Conservation (phyloP, 37 sponge, comb jelly and placozoan genomes). For the Theonella swinhoei region DNA sequence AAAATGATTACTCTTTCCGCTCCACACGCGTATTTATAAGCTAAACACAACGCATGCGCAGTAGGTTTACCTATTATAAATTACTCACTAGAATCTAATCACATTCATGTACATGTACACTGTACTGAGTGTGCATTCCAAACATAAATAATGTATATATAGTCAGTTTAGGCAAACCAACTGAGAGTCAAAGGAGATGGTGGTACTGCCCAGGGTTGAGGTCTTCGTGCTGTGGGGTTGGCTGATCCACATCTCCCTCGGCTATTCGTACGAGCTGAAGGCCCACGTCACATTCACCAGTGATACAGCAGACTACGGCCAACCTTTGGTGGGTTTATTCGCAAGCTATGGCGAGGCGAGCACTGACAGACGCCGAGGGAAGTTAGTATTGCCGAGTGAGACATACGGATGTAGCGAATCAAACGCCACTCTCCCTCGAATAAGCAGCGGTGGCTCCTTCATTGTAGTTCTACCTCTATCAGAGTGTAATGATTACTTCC, state of each 20-base stretch:
- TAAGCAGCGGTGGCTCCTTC: not conserved
- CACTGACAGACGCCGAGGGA: not conserved
- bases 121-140: too few relatives aligned
- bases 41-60: too few relatives aligned
- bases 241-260: not conserved
- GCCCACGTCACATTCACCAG: not conserved
- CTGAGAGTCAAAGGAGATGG: too few relatives aligned
- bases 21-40: too few relatives aligned
- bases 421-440: not conserved
- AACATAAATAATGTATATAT: too few relatives aligned
- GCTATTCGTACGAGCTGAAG: not conserved
- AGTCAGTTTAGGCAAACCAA: too few relatives aligned
- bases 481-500: not conserved
- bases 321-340: not conserved
- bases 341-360: not conserved
- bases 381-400: not conserved
- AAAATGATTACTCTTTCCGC: too few relatives aligned
- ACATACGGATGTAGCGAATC: conserved; percentile 7
- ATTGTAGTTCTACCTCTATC: conserved; percentile 1
- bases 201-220: not conserved
- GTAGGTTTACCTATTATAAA: too few relatives aligned
- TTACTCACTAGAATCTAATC: too few relatives aligned
- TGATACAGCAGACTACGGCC: not conserved
- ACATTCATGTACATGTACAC: too few relatives aligned
- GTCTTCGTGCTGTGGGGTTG: not conserved